Evolutionary conservation across 2,888 invertebrate genomes (phyloP).

Genomic region (Actias luna): DNA sequence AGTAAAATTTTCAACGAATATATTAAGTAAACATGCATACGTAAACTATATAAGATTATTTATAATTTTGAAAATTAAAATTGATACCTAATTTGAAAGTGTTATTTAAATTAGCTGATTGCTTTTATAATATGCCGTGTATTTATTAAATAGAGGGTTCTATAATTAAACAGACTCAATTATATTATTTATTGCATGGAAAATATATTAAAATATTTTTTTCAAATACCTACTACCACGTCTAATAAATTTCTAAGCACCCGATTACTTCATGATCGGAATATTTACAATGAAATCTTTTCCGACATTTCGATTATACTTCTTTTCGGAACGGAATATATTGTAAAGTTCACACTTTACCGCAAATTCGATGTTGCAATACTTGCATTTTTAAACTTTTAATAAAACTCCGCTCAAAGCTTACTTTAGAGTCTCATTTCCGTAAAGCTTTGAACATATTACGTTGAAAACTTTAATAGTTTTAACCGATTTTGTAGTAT

Average conservation of each 20-base stretch:
- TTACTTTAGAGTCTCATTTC: constrained; percentile 39
- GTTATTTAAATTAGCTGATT: too few species aligned
- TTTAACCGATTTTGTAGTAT: constrained; percentile 14
- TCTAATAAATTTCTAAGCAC: not conserved
- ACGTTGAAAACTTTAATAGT: constrained; percentile 19
- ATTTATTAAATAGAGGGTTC: too few species aligned
- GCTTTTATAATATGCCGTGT: too few species aligned
- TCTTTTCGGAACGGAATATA: constrained; percentile 42
- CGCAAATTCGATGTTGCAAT: constrained; percentile 34
- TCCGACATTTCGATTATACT: constrained; percentile 45
- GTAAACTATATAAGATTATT: too few species aligned
- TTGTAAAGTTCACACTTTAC: constrained; percentile 43
- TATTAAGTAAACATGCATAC: too few species aligned
- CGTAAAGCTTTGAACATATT: constrained; percentile 34
- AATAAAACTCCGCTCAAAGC: constrained; percentile 40
- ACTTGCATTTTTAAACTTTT: constrained; percentile 39
- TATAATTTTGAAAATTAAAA: too few species aligned
- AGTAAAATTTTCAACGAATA: too few species aligned
- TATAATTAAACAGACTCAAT: too few species aligned
- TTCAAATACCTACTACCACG: not conserved
- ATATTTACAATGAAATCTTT: constrained; percentile 33
- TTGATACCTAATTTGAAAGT: too few species aligned
- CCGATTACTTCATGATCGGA: constrained; percentile 8
- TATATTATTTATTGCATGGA: not conserved
- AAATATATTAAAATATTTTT: not conserved